Conservation (phyloP, 2,797 vertebrate species). For the Coregonus ussuriensis region DNA sequence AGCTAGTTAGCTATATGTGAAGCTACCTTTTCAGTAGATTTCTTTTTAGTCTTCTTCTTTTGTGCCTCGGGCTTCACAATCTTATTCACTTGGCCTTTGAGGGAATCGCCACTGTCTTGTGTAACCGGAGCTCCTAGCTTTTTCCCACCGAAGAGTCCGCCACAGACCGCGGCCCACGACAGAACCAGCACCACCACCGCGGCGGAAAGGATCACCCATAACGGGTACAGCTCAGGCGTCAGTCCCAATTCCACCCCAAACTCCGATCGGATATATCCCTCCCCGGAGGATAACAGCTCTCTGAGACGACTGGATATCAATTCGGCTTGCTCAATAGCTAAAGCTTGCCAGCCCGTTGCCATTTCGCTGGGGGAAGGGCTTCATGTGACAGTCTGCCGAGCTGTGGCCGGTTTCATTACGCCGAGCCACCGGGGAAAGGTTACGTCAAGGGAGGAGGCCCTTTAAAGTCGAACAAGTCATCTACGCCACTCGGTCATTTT, state of each 20-base stretch:
- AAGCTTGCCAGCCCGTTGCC: constrained; percentile 79
- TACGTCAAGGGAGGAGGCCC: too few relatives aligned
- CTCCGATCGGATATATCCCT: constrained; percentile 79
- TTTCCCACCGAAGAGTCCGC: constrained; percentile 49
- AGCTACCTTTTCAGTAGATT: constrained; percentile 80
- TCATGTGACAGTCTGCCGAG: too few relatives aligned
- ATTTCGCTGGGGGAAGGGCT: constrained; percentile 55
- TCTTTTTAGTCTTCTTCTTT: constrained; percentile 86
- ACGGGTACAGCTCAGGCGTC: constrained; percentile 83
- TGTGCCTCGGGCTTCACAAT: constrained; percentile 77
- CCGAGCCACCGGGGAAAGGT: too few relatives aligned
- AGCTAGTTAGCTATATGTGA: constrained; percentile 63
- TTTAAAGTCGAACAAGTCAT: too few relatives aligned
- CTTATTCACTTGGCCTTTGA: constrained; percentile 56
- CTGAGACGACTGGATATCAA: constrained; percentile 80
- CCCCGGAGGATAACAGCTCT: constrained; percentile 80
- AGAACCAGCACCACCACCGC: constrained; percentile 67
- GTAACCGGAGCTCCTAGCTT: constrained; percentile 58
- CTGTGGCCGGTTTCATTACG: too few relatives aligned
- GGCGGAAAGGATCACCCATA: constrained; percentile 82
- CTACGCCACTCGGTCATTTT: too few relatives aligned
- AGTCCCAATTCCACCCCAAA: constrained; percentile 86
- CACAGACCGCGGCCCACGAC: constrained; percentile 58
- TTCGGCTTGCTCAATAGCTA: constrained; percentile 82
- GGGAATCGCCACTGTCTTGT: constrained; percentile 36